Evolutionary conservation across 2,888 invertebrate species (phyloP), one percentile per base, ranked within the genome.

Genomic region (Thyatira batis): DNA sequence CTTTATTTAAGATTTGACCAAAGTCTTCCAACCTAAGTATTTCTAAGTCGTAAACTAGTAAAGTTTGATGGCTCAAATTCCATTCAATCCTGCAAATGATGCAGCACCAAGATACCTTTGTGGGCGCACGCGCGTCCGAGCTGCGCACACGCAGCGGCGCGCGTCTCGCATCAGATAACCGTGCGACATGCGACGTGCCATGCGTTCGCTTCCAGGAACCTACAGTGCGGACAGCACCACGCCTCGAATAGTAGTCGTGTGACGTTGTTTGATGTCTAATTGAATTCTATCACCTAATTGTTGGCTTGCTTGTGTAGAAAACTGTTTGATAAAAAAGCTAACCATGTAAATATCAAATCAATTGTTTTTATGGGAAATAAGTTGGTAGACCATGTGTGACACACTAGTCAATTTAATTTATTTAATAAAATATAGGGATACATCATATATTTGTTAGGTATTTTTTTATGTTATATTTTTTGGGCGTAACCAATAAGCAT

Each of bases 91-190:
- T 0, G 39, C 17, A 39, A 39, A 39, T 39, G 39, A 39, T 39
- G 39, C 39, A 39, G 39, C 39, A 39, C 39, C 48, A 48, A 48
- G 48, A 28, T 48, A 25, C 61, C 60, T 59, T 57, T 63, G 63
- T 59, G 58, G 57, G 61, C 71, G 75, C 72, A 74, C 75, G 77
- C 73, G 74, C 60, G 61, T 60, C 50, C 54, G 39, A 39, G 52
- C 49, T 66, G 73, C 67, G 79, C 77, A 63, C 77, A 78, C 79
- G 84, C 83, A 81, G 69, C 69, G 72, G 67, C 79, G 68, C 72
- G 75, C 72, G 69, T 65, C 66, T 62, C 68, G 66, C 75, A 85
- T 85, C 85, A 71, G 85, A 85, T 86, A 86, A 73, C 73, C 63
- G 60, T 46, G 66, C 66, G 68, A 75, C 78, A 76, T 65, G 71